A percentile compares a stretch with the other conserved stretches of the same genome.
Evolutionary conservation across 2,888 invertebrate genomes (phyloP).

Genomic region (Lingula anatina): DNA sequence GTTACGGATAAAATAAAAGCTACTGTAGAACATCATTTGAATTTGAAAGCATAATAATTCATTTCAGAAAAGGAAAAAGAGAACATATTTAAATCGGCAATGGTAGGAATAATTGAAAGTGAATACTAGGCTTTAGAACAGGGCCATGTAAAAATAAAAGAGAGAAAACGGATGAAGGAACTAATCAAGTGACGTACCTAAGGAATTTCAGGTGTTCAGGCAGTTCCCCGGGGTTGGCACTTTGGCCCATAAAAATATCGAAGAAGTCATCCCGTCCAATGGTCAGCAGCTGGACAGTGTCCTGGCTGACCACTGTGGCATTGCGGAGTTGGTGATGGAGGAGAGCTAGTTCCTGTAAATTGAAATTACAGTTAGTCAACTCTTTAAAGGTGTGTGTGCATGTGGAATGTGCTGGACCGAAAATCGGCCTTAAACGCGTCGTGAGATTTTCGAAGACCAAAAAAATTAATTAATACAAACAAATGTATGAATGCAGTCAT

Average conservation of each 20-base stretch:
- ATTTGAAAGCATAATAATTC: too few species aligned
- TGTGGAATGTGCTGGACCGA: neutral
- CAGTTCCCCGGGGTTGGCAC: slow-evolving; percentile 22
- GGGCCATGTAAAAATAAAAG: too few species aligned
- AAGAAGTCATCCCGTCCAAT: slow-evolving; percentile 47
- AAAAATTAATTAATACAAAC: too few species aligned
- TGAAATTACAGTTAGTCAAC: neutral
- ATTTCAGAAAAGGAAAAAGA: too few species aligned
- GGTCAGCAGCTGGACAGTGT: slow-evolving; percentile 39
- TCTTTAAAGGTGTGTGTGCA: neutral
- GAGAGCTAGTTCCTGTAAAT: slow-evolving; percentile 24
- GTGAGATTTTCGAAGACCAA: too few species aligned
- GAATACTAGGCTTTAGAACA: too few species aligned
- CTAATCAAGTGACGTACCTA: slow-evolving; percentile 21
- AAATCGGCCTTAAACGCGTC: neutral
- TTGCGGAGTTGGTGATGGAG: slow-evolving; percentile 42
- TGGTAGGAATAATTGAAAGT: too few species aligned
- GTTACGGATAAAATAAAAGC: too few species aligned
- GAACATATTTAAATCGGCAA: too few species aligned
- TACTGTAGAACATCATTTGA: too few species aligned
- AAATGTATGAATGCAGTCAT: too few species aligned
- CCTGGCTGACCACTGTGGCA: slow-evolving; percentile 48
- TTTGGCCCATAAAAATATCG: slow-evolving; percentile 44
- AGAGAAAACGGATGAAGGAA: too few species aligned
- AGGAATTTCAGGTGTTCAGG: slow-evolving; percentile 45